Base-by-base conservation (phyloP, 1,140 invertebrate genomes). In the Drosophila guanche region DNA sequence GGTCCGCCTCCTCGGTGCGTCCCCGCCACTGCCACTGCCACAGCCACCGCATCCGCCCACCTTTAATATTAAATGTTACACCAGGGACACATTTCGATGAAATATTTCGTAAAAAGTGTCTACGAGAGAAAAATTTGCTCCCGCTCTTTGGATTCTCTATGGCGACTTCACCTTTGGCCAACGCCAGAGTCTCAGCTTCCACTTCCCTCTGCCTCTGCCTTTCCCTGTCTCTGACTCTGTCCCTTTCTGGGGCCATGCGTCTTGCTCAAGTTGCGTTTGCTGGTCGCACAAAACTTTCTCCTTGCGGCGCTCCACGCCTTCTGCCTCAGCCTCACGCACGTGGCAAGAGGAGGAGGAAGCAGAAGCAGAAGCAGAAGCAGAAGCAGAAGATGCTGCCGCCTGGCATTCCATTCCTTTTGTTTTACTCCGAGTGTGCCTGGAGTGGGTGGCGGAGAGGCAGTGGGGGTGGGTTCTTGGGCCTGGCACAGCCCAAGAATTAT, bases 71-170 rank as follows among this genome's bases (percentile, higher is more conserved):
- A 91, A 90, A 91, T 91, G 90, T 91, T 91, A 91, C 90, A 77
- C 90, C 61, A 89, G 90, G 88, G 90, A 91, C 89, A 91, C 90
- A 91, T 91, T 91, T 91, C 84, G 90, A 91, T 91, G 90, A 91
- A 91, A 91, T 91, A 91, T 91, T 90, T 89, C 86, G 83, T 89
- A 86, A 90, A 90, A 90, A 90, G 81, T 90, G 89, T 90, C 89
- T 90, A 90, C 81, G 66, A 74, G 72, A 75, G 70, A 84, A 89
- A 90, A 88, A 79, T 80, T 75, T 68, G 72, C 63, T 70, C 27
- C 29, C 29, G 14, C 16, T 14, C 42, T 29, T 47, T 52, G 29
- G 20, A 22, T 73, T 47, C 58, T 43, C 14, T 8, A 20, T 53
- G 27, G 43, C 41, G 16, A 50, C 48, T 48, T 58, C 42, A 57